Base-by-base conservation (phyloP, 2,888 invertebrate genomes). In the Clunio marinus region DNA sequence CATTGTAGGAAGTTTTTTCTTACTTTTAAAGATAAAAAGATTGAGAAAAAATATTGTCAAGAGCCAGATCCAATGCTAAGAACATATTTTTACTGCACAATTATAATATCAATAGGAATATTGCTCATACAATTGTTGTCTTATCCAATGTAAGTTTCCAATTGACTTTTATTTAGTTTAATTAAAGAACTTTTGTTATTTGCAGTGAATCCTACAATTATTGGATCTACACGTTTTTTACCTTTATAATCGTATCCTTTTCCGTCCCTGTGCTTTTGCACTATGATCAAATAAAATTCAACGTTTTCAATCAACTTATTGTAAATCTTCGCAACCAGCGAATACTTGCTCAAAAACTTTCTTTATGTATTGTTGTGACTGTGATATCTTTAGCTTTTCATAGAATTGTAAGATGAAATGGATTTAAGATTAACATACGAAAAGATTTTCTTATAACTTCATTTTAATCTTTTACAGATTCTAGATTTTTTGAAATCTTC, bases 11-110 rank as follows among this genome's bases (percentile, higher is more conserved):
- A 89, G 0, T 83, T 94, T 76, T 83, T 93, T 25, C 84, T 97
- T 69, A 89, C 89, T 70, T 97, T 97, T 82, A 86, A 89, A 71
- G 87, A 93, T 74, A 77, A 81, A 1, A 83, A 86, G 32, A 83
- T 93, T 71, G 96, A 97, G 78, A 82, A 84, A 70, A 95, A 95
- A 94, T 95, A 92, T 77, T 85, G 84, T 55, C 81, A 83, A 68
- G 93, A 93, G 75, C 85, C 87, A 69, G 94, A 96, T 80, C 83
- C 86, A 73, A 93, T 93, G 93, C 83, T 94, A 74, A 86, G 87
- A 70, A 85, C 91, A 17, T 94, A 95, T 77, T 92, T 93, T 80
- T 81, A 88, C 71, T 93, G 92, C 81, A 88, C 93, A 37, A 81
- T 90, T 65, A 79, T 88, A 71, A 84, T 93, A 73, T 87, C 89